Base-by-base conservation (phyloP, 2,113 vertebrate species). In the Pimephales promelas region DNA sequence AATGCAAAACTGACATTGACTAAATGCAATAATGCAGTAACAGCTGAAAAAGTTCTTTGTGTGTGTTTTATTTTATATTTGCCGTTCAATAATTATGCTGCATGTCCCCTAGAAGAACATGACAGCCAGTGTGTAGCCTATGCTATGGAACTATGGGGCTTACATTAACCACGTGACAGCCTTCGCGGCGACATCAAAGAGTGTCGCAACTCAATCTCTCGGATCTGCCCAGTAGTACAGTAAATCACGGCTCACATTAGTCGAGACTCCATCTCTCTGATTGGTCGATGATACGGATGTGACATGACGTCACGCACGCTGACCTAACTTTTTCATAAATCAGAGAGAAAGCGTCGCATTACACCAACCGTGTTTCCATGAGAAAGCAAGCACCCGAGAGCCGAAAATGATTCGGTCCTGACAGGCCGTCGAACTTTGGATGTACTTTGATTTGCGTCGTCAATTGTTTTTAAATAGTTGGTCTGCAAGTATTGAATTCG, bases 191-290 rank as follows among this genome's bases (percentile, higher is more conserved):
- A n/a, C n/a, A n/a, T n/a, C n/a, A n/a, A n/a, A n/a, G n/a, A n/a
- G n/a, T n/a, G n/a, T n/a, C n/a, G n/a, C n/a, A n/a, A n/a, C n/a
- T n/a, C n/a, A n/a, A n/a, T n/a, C n/a, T n/a, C n/a, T n/a, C n/a
- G n/a, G n/a, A n/a, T n/a, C n/a, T n/a, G n/a, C n/a, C n/a, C n/a
- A 31, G 78, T 28, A 80, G 2, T 2, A 52, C 40, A 43, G 34
- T 26, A 54, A 84, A 84, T 84, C 83, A 59, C 64, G 10, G 83
- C 54, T 10, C 34, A 47, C 49, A 49, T 28, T 57, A n/a, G 24
- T 22, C 1, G 10, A 68, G 28, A 3, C 18, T 45, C 47, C 20
- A 14, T 34, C 62, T 7, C 66, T 47, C 43, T 49, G 79, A 81
- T 68, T 81, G 79, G 79, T 11, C 28, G 11, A 4, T 13, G 28